A percentile compares a stretch with the other conserved stretches of the same genome.
These are phyloP conservation scores for Latrodectus elegans DNA, from an alignment of 2,888 invertebrate species.

Conservation along the genomic window DNA sequence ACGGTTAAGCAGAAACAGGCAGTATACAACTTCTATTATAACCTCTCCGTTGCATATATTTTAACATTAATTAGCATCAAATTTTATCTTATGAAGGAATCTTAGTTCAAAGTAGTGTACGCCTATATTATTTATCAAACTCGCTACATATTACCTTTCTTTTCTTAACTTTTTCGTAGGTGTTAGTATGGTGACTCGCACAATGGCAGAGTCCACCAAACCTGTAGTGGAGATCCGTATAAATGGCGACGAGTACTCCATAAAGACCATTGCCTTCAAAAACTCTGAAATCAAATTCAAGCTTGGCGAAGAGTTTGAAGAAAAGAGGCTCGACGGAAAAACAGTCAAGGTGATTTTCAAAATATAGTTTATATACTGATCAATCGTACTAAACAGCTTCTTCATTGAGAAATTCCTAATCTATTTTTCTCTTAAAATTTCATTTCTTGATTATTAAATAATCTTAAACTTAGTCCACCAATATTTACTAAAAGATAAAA, in stretches of 20 bases:
- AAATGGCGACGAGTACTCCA: constrained; percentile 83
- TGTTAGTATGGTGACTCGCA: constrained; percentile 89
- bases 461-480: too few species aligned
- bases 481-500: too few species aligned
- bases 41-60: too few species aligned
- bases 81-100: too few species aligned
- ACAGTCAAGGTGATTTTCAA: constrained; percentile 79
- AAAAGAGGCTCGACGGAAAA: constrained; percentile 91
- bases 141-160: too few species aligned
- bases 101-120: too few species aligned
- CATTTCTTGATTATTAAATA: neutral
- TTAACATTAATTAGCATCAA: too few species aligned
- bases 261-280: constrained; percentile 92
- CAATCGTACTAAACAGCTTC: neutral
- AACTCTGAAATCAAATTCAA: constrained; percentile 87
- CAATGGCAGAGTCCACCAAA: constrained; percentile 88
- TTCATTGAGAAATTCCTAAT: neutral
- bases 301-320: constrained; percentile 89
- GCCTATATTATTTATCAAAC: too few species aligned
- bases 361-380: too few species aligned
- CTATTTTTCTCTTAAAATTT: neutral
- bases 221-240: constrained; percentile 86
- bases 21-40: too few species aligned
- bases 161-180: constrained; percentile 7
- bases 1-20: too few species aligned